Evolutionary conservation across 2,797 vertebrate genomes (phyloP).

Genomic region (Xenentodon cancila): DNA sequence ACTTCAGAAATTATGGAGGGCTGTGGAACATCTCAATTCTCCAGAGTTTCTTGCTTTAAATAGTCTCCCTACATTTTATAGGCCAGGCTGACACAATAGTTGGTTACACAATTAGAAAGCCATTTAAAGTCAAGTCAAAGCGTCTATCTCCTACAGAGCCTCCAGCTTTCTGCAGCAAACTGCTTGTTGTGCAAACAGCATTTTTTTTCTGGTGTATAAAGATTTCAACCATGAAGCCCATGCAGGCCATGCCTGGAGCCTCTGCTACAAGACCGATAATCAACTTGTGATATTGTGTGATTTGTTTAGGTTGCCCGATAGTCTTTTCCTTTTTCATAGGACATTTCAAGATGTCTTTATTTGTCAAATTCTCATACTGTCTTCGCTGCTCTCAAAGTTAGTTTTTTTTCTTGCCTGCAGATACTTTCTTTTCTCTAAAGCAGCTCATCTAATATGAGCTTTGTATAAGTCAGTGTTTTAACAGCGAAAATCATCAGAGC

Average conservation of each 20-base stretch:
- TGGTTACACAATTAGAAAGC: constrained; percentile 5
- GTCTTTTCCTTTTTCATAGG: neutral
- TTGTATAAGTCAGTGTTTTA: neutral
- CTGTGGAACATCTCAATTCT: neutral
- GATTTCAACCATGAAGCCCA: constrained; percentile 15
- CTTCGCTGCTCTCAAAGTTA: constrained; percentile 5
- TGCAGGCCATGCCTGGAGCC: constrained; percentile 2
- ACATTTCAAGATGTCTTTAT: neutral
- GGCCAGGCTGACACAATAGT: neutral
- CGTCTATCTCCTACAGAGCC: neutral
- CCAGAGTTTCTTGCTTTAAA: neutral
- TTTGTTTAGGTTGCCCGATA: constrained; percentile 1
- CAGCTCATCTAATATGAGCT: constrained; percentile 11
- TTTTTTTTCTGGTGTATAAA: constrained; percentile 8
- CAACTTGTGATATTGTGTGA: constrained; percentile 1
- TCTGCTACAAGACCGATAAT: constrained; percentile 16
- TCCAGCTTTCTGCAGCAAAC: constrained; percentile 14
- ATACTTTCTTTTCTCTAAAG: constrained; percentile 5
- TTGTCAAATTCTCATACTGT: constrained; percentile 5
- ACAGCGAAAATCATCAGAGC: too few relatives aligned
- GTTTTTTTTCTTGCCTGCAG: constrained; percentile 19
- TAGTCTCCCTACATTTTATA: neutral
- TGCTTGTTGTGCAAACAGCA: constrained; percentile 33
- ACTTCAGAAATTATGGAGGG: neutral
- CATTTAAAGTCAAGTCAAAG: neutral